Evolutionary conservation across 2,797 vertebrate species (phyloP), one percentile per base, ranked within the genome.

Genomic region (Cynopterus sphinx): DNA sequence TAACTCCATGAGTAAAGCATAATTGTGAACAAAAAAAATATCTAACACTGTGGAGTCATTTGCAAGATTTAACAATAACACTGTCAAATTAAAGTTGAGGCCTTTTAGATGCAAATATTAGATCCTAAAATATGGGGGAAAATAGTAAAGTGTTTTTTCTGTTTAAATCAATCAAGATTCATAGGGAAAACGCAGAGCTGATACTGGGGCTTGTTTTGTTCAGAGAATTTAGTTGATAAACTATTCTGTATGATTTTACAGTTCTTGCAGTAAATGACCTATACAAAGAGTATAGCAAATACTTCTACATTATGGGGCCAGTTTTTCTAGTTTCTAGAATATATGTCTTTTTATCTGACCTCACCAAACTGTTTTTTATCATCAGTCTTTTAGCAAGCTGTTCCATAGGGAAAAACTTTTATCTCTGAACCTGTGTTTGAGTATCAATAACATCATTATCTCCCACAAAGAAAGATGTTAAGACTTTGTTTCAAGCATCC

Each of bases 201-300:
- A 2, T 53, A 4, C 0, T 5, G 2, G 13, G 4, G 8, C 9
- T 95, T 57, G 55, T 82, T 39, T 79, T 88, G 65, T n/a, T 49
- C 82, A 92, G 9, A 97, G 82, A 92, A 94, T 70, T 61, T 57
- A 24, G n/a, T 75, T 31, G 12, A 65, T 59, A 39, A 43, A 22
- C 7, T 43, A 61, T 3, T 73, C 63, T 31, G 12, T 67, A 19
- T 67, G 51, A 63, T 96, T 91, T 31, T 51, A 33, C 39, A 95
- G 13, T 41, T 87, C 17, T 92, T 39, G 22, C 19, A 43, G 9
- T 28, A 61, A 91, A 68, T 1, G 39, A 57, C 19, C 15, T 49
- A 78, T 36, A 87, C 11, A 85, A 43, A 46, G 11, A 55, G 16
- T 70, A 21, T 2, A 63, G 36, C 5, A 77, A 77, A 55, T 82